These are phyloP conservation scores for Eutolmus rufibarbis DNA, from an alignment of 2,888 invertebrate species.

Conservation along the genomic window DNA sequence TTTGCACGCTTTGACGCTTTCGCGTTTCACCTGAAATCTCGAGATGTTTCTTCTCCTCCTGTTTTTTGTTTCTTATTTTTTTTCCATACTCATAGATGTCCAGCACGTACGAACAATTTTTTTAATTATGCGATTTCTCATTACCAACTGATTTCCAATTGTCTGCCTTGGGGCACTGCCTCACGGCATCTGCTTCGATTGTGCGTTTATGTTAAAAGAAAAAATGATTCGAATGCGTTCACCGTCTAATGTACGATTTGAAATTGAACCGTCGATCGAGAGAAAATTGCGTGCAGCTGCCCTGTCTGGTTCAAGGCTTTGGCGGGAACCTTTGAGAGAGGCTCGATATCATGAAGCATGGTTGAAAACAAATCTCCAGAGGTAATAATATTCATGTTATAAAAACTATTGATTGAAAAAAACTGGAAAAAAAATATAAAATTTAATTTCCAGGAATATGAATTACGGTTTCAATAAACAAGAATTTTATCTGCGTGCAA, in stretches of 20 bases:
- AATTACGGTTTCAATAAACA: background rate
- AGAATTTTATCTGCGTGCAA: background rate
- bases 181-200: background rate
- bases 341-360: background rate
- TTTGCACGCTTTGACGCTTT: background rate
- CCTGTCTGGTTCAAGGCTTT: background rate
- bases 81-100: background rate
- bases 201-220: background rate
- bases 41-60: background rate
- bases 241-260: background rate
- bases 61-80: background rate
- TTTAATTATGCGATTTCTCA: constrained; percentile 21
- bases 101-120: constrained; percentile 13
- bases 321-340: background rate
- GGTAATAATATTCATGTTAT: background rate
- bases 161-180: background rate
- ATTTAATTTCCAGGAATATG: background rate
- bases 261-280: background rate
- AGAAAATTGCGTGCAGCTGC: constrained; percentile 9
- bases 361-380: background rate
- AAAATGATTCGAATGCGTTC: background rate
- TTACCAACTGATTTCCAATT: constrained; percentile 3
- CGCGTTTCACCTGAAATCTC: background rate
- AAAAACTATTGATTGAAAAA: background rate
- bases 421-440: background rate